Base-by-base conservation (phyloP, 2,888 invertebrate species). In the Diabrotica balteata region DNA sequence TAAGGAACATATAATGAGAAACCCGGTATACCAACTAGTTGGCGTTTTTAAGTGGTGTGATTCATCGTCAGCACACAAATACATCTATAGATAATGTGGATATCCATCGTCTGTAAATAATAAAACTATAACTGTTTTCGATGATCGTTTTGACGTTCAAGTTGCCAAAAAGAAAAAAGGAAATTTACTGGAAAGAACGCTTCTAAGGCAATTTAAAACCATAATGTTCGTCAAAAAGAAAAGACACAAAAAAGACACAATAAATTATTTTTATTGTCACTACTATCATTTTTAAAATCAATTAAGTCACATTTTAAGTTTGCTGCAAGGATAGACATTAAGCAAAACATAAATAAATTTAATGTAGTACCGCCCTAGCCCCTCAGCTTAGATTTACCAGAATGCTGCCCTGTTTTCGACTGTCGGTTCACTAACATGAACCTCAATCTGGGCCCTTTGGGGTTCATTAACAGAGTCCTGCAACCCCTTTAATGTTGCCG, bases 201-300 rank as follows among this genome's bases (percentile, higher is more conserved):
- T 59, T 46, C 11, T 67, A 59, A 70, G 67, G 64, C 67, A 10
- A 43, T 67, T 60, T 64, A 64, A 55, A 63, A 11, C 50, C 61
- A 60, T 50, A 64, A 17, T 63, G 59, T 53, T 47, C 63, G 63
- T 17, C 66, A 66, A 66, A 63, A 68, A 60, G 32, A 59, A 65
- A 63, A 68, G 65, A 44, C 51, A 55, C 51, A 68, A 55, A 62
- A 11, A 66, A 49, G 66, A 67, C 63, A 67, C 51, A 53, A 67
- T 67, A 67, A 44, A 52, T 52, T 67, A 52, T 67, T 67, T 43
- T 63, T 67, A 54, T 22, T 54, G n/a, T 52, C 61, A 45, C 45
- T 61, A 53, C 17, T 53, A 45, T 46, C 45, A 45, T 53, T 17
- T 45, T 22, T 52, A 7, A 61, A 61, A 61, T 52, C 61, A n/a